Conservation (phyloP, 1,140 invertebrate genomes). For the Aphelinus certus region DNA sequence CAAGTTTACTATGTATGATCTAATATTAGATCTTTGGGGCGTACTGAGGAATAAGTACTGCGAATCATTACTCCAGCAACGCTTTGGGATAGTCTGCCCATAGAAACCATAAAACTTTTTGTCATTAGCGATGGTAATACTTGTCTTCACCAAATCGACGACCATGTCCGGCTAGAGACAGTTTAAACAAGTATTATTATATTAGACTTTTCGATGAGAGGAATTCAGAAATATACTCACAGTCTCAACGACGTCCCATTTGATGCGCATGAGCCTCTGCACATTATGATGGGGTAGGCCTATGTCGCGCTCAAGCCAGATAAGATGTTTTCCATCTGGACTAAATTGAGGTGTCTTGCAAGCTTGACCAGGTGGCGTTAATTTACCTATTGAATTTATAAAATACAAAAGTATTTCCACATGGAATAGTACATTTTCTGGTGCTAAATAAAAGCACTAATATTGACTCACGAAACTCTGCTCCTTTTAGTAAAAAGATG, state of each 20-base stretch:
- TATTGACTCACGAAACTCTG: slow-evolving; percentile 65
- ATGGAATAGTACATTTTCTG: neutral
- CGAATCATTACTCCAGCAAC: slow-evolving; percentile 71
- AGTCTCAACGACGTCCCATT: slow-evolving; percentile 55
- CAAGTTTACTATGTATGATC: slow-evolving; percentile 68
- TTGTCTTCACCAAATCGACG: slow-evolving; percentile 65
- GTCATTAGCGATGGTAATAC: slow-evolving; percentile 55
- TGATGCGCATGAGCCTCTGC: slow-evolving; percentile 64
- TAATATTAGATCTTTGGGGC: slow-evolving; percentile 68
- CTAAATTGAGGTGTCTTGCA: slow-evolving; percentile 69
- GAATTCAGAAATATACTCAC: slow-evolving; percentile 18
- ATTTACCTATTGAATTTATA: slow-evolving; percentile 51
- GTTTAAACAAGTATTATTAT: neutral
- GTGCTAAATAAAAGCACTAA: neutral
- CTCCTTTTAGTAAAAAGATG: slow-evolving; percentile 70
- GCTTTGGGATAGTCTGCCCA: slow-evolving; percentile 62
- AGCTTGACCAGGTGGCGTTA: slow-evolving; percentile 62
- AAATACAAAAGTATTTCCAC: slow-evolving; percentile 7
- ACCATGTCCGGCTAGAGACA: slow-evolving; percentile 53
- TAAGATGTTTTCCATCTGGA: slow-evolving; percentile 65
- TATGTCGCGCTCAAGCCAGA: slow-evolving; percentile 71
- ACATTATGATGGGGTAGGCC: slow-evolving; percentile 72
- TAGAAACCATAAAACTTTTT: slow-evolving; percentile 71
- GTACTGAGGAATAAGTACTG: slow-evolving; percentile 70
- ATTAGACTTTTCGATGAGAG: neutral